Base-by-base conservation (phyloP, 1,140 invertebrate genomes). In the Bombus superbus region DNA sequence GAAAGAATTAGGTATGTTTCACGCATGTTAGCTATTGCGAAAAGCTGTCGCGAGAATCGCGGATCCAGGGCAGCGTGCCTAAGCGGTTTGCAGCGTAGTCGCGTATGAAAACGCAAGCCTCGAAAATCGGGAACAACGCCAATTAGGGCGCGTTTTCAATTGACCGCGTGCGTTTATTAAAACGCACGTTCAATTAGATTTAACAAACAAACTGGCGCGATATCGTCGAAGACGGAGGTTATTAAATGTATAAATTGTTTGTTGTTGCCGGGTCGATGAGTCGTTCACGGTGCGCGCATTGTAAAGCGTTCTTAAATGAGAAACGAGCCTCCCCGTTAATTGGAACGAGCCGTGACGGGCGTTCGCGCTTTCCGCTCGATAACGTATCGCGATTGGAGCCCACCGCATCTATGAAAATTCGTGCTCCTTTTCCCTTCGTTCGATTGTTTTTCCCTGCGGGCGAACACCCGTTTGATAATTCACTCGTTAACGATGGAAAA, bases 181-280 rank as follows among this genome's bases (percentile, higher is more conserved):
- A 79, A 68, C 3, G 35, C 15, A 13, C n/a, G 53, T 84, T 71
- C 53, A 84, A 84, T 84, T 84, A 69, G 75, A 8, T 38, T n/a
- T 25, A 32, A 28, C 15, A 13, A 68, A 68, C 62, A 76, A 66
- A 68, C 25, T n/a, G 18, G 40, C 25, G 57, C 42, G 57, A 10
- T 44, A 71, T 57, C 42, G 40, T 59, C 72, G 64, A 78, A 78
- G 82, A 84, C 40, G 47, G n/a, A 59, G 47, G 59, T 84, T 59
- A 71, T 84, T 79, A 79, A 79, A 68, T 28, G 66, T 84, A 59
- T 42, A 79, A 79, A 84, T 35, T 35, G 82, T 79, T 83, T 69
- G 47, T 71, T 42, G n/a, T 62, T 62, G 4, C 35, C 38, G 18
- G 35, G 4, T n/a, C 74, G 62, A 42, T 42, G 32, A 6, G 15